Evolutionary conservation across 53 echinoderm and acorn worm genomes (phyloP).

Genomic region (Apostichopus leukothele): DNA sequence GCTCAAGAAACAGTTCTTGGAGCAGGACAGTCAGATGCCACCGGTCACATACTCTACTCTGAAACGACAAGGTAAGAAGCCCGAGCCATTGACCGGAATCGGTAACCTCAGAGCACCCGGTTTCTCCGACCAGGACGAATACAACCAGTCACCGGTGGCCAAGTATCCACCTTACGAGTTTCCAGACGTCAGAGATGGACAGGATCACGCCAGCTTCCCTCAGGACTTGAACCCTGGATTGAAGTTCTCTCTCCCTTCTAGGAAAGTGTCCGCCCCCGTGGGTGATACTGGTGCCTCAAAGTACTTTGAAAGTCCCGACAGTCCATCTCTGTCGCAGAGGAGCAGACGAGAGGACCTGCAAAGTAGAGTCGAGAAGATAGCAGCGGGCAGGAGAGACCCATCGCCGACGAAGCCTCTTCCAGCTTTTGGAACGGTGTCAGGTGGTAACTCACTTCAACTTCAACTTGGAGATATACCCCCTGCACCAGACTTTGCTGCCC

Average conservation of each 20-base stretch:
- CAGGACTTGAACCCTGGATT: neutral
- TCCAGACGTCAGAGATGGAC: constrained; percentile 3
- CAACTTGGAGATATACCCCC: constrained; percentile 39
- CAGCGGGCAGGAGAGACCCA: constrained; percentile 41
- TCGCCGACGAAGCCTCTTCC: constrained; percentile 36
- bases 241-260: constrained; percentile 25
- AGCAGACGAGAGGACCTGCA: constrained; percentile 25
- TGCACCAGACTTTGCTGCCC: constrained; percentile 48
- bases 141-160: constrained; percentile 85
- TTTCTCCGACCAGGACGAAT: constrained; percentile 90
- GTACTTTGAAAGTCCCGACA: constrained; percentile 27
- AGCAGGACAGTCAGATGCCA: constrained; percentile 70
- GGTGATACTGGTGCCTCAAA: neutral
- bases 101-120: constrained; percentile 61
- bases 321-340: constrained; percentile 31
- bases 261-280: neutral
- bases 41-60: constrained; percentile 69
- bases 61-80: constrained; percentile 80
- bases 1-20: constrained; percentile 90
- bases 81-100: constrained; percentile 57
- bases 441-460: constrained; percentile 21
- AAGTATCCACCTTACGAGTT: constrained; percentile 50
- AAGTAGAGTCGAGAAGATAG: constrained; percentile 45
- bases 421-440: neutral
- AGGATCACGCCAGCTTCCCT: neutral